Evolutionary conservation across 2,797 vertebrate genomes (phyloP).

Genomic region (Poecilia wingei): DNA sequence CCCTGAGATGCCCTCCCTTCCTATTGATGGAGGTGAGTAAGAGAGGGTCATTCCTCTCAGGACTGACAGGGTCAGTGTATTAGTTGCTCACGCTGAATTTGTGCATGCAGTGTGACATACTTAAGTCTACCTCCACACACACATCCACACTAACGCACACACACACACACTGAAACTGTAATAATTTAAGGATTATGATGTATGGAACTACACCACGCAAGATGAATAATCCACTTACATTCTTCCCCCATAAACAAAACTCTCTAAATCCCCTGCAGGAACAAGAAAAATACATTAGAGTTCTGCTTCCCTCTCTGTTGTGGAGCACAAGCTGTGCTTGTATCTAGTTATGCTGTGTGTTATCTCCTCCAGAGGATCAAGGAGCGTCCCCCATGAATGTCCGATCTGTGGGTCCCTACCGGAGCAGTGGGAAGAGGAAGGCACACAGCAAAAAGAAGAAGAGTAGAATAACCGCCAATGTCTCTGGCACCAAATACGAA

Average conservation of each 20-base stretch:
- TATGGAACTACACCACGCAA: slow-evolving; percentile 37
- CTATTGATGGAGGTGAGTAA: slow-evolving; percentile 92
- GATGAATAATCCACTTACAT: slow-evolving; percentile 49
- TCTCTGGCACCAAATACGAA: slow-evolving; percentile 96
- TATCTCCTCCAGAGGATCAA: slow-evolving; percentile 84
- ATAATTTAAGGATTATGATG: slow-evolving; percentile 40
- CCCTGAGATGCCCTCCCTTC: slow-evolving; percentile 94
- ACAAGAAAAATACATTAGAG: slow-evolving; percentile 39
- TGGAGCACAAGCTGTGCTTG: slow-evolving; percentile 58
- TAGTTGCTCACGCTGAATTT: slow-evolving; percentile 17
- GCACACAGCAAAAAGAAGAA: slow-evolving; percentile 92
- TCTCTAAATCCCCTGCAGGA: slow-evolving; percentile 53
- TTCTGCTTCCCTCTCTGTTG: slow-evolving; percentile 12
- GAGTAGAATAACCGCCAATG: slow-evolving; percentile 89
- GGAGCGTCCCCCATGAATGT: slow-evolving; percentile 86
- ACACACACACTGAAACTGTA: slow-evolving; percentile 5
- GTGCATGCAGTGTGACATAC: slow-evolving; percentile 2
- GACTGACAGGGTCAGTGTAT: slow-evolving; percentile 21
- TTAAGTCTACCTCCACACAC: slow-evolving; percentile 11
- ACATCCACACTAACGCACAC: slow-evolving; percentile 8
- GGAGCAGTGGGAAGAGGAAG: slow-evolving; percentile 90
- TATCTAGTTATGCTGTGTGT: slow-evolving; percentile 47
- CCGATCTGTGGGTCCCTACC: slow-evolving; percentile 85
- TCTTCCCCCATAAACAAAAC: slow-evolving; percentile 45
- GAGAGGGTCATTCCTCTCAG: slow-evolving; percentile 19